These are phyloP conservation scores for Palythoa caribaeorum DNA, from an alignment of 92 coral and sea anemone species.

Conservation along the genomic window DNA sequence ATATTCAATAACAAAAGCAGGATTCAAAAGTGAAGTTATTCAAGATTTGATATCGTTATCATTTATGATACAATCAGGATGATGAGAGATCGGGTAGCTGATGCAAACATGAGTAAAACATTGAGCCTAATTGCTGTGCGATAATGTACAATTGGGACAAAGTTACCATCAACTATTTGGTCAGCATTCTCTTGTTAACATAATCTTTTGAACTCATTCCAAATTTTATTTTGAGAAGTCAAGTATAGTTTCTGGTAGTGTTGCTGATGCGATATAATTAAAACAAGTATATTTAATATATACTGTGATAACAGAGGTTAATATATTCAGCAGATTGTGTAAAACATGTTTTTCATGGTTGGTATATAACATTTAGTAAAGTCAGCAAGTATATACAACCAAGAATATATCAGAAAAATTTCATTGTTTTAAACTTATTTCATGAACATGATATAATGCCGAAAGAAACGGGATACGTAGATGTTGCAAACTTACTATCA, in stretches of 20 bases:
- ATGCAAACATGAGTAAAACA: not conserved
- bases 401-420: not conserved
- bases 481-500: not conserved
- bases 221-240: conserved; percentile 1
- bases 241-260: not conserved
- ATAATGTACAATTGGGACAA: not conserved
- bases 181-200: conserved; percentile 11
- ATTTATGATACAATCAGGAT: not conserved
- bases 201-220: conserved; percentile 20
- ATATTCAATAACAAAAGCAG: not conserved
- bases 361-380: not conserved
- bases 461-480: not conserved
- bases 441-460: not conserved
- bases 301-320: not conserved
- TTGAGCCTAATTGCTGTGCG: conserved; percentile 20
- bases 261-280: conserved; percentile 14
- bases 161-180: not conserved
- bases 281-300: conserved; percentile 20
- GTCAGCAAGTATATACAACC: not conserved
- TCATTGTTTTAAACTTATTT: not conserved
- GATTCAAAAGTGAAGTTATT: not conserved
- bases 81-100: not conserved
- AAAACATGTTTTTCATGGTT: not conserved
- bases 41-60: not conserved
- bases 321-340: not conserved